Conservation (phyloP, 2,113 vertebrate genomes). For the Acanthisitta chloris region DNA sequence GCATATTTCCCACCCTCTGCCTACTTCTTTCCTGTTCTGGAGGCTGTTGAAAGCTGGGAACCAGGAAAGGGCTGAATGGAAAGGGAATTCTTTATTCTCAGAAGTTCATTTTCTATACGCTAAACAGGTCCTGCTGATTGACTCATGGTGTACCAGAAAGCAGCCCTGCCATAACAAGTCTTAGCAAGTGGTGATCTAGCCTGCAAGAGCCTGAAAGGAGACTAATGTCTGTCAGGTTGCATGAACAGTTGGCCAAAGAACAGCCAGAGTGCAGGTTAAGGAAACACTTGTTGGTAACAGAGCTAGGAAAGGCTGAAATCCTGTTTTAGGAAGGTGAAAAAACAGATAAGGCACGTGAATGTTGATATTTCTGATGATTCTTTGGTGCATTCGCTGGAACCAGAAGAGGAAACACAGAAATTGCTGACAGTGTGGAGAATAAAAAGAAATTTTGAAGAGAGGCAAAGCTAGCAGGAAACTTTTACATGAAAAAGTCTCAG, state of each 20-base stretch:
- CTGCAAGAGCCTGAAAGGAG: background rate
- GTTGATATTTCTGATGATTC: background rate
- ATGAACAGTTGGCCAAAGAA: background rate
- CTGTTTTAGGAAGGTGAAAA: background rate
- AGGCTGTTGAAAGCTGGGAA: background rate
- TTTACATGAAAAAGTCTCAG: background rate
- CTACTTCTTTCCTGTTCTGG: background rate
- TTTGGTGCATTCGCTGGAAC: background rate
- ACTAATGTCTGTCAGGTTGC: background rate
- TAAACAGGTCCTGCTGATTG: background rate
- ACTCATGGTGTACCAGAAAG: background rate
- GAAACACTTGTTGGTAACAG: background rate
- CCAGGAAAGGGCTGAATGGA: background rate
- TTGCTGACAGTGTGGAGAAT: background rate
- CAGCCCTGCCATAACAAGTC: background rate
- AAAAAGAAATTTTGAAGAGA: background rate
- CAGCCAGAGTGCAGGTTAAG: background rate
- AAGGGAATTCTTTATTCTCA: background rate
- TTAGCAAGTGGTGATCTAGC: background rate
- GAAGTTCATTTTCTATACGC: background rate
- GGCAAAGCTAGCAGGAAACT: background rate
- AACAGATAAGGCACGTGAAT: background rate
- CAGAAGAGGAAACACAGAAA: background rate
- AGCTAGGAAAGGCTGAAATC: background rate
- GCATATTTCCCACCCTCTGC: background rate